Evolutionary conservation across 2,888 invertebrate genomes (phyloP).

Genomic region (Diabrotica balteata): DNA sequence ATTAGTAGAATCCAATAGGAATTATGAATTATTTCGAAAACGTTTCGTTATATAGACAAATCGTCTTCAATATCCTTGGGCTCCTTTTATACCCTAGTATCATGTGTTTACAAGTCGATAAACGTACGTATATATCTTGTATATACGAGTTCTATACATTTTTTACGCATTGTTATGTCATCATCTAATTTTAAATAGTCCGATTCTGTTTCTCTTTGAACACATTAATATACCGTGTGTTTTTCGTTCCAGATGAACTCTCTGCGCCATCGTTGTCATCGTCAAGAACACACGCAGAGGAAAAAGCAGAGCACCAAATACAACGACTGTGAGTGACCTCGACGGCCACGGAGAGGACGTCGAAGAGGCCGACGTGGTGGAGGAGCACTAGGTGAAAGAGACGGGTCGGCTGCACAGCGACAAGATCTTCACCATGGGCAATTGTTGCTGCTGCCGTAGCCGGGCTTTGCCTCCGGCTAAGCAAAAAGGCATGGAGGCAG

Average conservation of each 20-base stretch:
- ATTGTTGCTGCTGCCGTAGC: slow-evolving; percentile 87
- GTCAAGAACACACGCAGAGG: background rate
- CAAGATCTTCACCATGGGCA: slow-evolving; percentile 70
- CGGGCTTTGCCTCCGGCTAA: slow-evolving; percentile 68
- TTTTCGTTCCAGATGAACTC: slow-evolving; percentile 36
- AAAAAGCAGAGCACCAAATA: slow-evolving; percentile 18
- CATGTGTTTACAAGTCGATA: too few relatives aligned
- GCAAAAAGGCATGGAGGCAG: slow-evolving; percentile 5
- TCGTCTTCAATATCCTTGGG: too few relatives aligned
- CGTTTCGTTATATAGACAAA: too few relatives aligned
- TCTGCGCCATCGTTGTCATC: slow-evolving; percentile 15
- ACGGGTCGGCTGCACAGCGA: background rate
- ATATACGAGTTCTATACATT: too few relatives aligned
- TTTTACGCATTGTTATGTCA: too few relatives aligned
- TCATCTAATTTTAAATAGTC: too few relatives aligned
- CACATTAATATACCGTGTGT: slow-evolving; percentile 30
- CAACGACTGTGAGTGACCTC: slow-evolving; percentile 36
- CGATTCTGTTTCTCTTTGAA: background rate
- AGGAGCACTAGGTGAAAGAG: slow-evolving; percentile 2
- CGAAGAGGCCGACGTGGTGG: slow-evolving; percentile 1
- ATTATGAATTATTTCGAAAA: too few relatives aligned
- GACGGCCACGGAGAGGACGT: slow-evolving; percentile 12
- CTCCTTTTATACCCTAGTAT: too few relatives aligned
- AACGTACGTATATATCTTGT: too few relatives aligned
- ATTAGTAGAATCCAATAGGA: too few relatives aligned